phyloP scores from a whole-genome alignment of 2,797 vertebrate species.

The Hafferia zeledoni region DNA sequence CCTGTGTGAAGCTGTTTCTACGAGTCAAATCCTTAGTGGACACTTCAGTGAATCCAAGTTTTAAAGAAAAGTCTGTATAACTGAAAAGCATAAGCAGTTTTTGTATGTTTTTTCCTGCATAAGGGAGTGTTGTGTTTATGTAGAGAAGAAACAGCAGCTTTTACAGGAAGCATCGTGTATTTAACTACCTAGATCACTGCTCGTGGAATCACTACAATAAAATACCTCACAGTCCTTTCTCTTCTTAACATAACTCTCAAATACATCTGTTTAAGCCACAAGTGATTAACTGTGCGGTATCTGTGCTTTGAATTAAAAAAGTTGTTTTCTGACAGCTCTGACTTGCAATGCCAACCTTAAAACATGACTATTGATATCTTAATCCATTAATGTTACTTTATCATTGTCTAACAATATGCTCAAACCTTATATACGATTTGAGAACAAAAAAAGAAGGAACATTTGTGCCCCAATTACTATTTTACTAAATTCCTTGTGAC shows the following conservation, averaged over 20 bases:
- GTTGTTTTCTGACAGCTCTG: background rate
- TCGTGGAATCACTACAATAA: background rate
- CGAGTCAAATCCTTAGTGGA: background rate
- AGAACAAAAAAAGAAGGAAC: background rate
- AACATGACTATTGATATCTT: background rate
- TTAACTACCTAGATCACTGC: background rate
- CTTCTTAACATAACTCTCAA: background rate
- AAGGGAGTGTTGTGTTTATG: background rate
- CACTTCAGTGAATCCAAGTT: background rate
- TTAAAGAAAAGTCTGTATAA: background rate
- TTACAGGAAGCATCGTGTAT: background rate
- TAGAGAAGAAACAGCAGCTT: background rate
- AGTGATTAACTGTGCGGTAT: background rate
- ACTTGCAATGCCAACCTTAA: background rate
- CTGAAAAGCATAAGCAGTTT: background rate
- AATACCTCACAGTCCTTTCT: background rate
- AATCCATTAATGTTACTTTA: background rate
- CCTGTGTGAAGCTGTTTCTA: background rate
- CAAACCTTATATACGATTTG: background rate
- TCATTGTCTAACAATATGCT: background rate
- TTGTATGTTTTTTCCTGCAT: background rate
- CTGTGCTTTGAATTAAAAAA: background rate
- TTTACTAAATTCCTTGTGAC: slow-evolving; percentile 27
- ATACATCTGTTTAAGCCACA: background rate
- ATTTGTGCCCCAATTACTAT: background rate